Evolutionary conservation across 92 coral and sea anemone species (phyloP), one percentile per base, ranked within the genome.

Genomic region (Palythoa grandiflora): DNA sequence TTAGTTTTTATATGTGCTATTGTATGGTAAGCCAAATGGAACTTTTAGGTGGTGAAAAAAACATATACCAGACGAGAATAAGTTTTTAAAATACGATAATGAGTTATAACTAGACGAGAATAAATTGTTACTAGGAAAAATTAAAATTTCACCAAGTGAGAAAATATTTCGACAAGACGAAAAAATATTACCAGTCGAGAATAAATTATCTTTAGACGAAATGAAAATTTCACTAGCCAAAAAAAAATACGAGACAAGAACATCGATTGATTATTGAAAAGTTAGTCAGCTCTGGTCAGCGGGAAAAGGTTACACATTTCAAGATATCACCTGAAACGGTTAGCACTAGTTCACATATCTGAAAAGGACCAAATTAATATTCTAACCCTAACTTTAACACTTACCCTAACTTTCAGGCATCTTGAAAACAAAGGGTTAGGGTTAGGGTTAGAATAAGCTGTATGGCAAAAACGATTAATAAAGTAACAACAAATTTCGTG

Each of bases 51-150:
- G 51, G 50, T 72, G 77, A 72, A 38, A 72, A 72, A 68, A 37
- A 72, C 1, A 72, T 28, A 1, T 35, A 74, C 55, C 59, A 74
- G 78, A 74, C 78, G 36, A 74, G 78, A 74, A 74, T 40, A 74
- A 74, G 15, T 17, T 74, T 44, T 75, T 50, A 47, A 28, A 75
- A 75, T 17, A 75, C 79, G 79, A 75, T 55, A 74, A 74, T 74
- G 16, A 47, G 44, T 74, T 44, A 74, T 74, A 74, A 7, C 78
- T 74, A 40, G 78, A 44, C 59, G 20, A 74, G 79, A n/a, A 44
- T 17, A 37, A 75, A 48, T 16, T 73, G 5, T 48, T 50, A 50
- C 60, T 19, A 48, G 36, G 35, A 38, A 8, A 75, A 60, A 75
- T 47, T 75, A 73, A 5, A 50, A 15, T 75, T 75, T 48, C 78